Evolutionary conservation across 2,888 invertebrate species (phyloP).

Genomic region (Thysanoteuthis rhombus): DNA sequence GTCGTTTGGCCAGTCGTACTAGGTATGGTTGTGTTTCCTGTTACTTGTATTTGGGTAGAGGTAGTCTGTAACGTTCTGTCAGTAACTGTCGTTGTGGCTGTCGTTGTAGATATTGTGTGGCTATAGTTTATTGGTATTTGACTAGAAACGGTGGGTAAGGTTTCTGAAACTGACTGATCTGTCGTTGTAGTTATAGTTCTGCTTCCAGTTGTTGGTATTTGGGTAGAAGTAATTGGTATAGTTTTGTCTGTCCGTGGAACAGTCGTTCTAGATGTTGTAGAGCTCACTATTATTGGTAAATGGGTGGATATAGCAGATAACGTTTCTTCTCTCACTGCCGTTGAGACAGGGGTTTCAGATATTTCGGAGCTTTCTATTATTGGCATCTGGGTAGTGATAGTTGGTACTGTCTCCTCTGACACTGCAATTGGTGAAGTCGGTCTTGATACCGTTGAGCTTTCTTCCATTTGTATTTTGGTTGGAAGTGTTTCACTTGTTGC

Average conservation of each 20-base stretch:
- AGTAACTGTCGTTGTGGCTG: not conserved
- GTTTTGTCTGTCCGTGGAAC: no score
- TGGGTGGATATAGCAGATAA: not conserved
- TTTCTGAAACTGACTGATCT: no score
- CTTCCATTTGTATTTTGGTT: not conserved
- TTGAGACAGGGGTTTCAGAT: not conserved
- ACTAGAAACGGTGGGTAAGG: no score
- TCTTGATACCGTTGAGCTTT: not conserved
- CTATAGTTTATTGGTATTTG: no score
- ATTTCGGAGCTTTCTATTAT: no score
- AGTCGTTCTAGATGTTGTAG: no score
- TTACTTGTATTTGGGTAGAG: not conserved
- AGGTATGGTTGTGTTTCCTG: not conserved
- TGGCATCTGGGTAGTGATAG: not conserved
- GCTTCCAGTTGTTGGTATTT: no score
- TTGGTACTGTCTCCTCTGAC: not conserved
- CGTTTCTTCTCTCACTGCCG: not conserved
- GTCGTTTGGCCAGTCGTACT: not conserved
- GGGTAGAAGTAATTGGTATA: no score
- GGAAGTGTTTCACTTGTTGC: not conserved
- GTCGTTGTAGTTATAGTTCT: no score
- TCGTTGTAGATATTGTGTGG: not conserved
- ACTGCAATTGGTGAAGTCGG: not conserved
- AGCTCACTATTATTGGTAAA: not conserved
- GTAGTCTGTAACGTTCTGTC: not conserved